These are phyloP conservation scores for Bombus fervidus DNA, from an alignment of 1,140 invertebrate species.

Conservation along the genomic window DNA sequence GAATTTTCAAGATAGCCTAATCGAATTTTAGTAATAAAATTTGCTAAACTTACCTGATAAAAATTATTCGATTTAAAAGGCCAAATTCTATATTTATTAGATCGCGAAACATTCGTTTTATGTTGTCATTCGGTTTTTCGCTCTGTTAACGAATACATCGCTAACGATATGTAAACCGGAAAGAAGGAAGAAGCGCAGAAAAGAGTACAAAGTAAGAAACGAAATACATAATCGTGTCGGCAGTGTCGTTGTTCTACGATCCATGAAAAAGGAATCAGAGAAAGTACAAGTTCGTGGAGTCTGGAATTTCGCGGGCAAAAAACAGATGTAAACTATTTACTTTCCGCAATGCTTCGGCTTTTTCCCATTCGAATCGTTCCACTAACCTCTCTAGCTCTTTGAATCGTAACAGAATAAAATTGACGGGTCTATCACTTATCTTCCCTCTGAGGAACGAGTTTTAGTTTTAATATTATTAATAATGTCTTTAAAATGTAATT, in stretches of 20 bases:
- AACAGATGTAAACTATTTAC: constrained; percentile 22
- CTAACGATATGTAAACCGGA: background rate
- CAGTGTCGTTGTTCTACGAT: constrained; percentile 37
- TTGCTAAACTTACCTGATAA: no score
- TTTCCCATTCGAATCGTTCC: constrained; percentile 13
- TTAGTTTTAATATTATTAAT: no score
- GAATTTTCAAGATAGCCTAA: background rate
- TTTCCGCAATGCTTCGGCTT: constrained; percentile 24
- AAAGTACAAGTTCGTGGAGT: constrained; percentile 46
- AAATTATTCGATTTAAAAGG: no score
- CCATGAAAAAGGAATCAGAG: constrained; percentile 52
- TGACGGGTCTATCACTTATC: background rate
- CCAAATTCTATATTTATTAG: background rate
- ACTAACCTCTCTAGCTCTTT: constrained; percentile 45
- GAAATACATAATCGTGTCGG: constrained; percentile 1
- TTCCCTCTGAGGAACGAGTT: background rate
- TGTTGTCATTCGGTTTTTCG: no score
- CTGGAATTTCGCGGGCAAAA: constrained; percentile 34
- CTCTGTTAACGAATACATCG: background rate
- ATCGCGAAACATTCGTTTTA: background rate
- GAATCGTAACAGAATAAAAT: background rate
- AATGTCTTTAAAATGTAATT: no score
- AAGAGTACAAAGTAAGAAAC: constrained; percentile 4
- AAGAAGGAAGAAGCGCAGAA: constrained; percentile 19
- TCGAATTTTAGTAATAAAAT: background rate